These are phyloP conservation scores for Catocala sponsa DNA, from an alignment of 2,888 invertebrate species.

Conservation along the genomic window DNA sequence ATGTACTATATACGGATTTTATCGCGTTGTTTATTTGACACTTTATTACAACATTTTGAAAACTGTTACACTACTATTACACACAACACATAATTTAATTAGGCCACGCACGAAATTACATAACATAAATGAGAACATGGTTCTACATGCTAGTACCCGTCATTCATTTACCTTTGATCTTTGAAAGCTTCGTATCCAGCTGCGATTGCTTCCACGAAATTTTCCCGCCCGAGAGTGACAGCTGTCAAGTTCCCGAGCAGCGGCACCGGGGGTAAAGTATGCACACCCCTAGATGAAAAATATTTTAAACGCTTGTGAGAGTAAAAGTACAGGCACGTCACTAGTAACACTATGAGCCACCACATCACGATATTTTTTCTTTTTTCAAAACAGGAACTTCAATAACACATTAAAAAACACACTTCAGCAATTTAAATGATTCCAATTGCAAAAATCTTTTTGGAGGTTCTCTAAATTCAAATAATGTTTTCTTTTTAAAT, in stretches of 20 bases:
- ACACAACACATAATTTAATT: too few species aligned
- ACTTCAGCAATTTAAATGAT: neutral
- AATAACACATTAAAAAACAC: neutral
- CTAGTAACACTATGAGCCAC: conserved; percentile 60
- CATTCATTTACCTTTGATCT: conserved; percentile 63
- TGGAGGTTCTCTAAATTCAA: too few species aligned
- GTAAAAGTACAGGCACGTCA: conserved; percentile 61
- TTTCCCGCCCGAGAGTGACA: conserved; percentile 68
- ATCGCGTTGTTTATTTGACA: too few species aligned
- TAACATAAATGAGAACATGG: neutral
- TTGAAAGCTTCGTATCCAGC: conserved; percentile 68
- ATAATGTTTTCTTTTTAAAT: too few species aligned
- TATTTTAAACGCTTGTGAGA: conserved; percentile 63
- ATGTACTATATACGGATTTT: too few species aligned
- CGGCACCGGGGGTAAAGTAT: conserved; percentile 64
- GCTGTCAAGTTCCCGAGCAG: conserved; percentile 73
- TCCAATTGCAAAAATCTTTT: too few species aligned
- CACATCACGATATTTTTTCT: conserved; percentile 51
- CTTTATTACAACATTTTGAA: too few species aligned
- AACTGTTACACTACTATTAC: too few species aligned
- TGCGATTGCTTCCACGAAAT: conserved; percentile 71
- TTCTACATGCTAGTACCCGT: conserved; percentile 2
- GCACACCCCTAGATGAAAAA: conserved; percentile 66
- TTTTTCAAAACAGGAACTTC: neutral
- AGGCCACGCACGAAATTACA: neutral